These are phyloP conservation scores for Lamellibrachia columna DNA, from an alignment of 2,888 invertebrate genomes.

Conservation along the genomic window DNA sequence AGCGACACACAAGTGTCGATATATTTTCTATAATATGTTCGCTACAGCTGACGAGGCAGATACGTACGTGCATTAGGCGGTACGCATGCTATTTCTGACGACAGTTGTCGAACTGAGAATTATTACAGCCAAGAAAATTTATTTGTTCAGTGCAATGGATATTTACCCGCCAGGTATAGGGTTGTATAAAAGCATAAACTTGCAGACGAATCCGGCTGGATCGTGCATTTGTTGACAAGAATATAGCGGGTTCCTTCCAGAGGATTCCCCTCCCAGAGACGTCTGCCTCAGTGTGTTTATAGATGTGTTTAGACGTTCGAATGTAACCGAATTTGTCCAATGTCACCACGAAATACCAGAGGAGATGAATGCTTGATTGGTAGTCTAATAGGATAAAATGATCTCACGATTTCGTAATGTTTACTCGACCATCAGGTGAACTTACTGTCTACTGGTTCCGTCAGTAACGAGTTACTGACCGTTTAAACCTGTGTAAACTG, in stretches of 20 bases:
- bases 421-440: not conserved
- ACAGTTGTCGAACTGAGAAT: not conserved
- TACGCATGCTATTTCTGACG: not conserved
- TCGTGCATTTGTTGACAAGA: not conserved
- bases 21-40: not conserved
- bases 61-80: not conserved
- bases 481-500: not conserved
- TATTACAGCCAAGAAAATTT: not conserved
- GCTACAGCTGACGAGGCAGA: not conserved
- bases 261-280: not conserved
- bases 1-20: not conserved
- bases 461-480: not conserved
- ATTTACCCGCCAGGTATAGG: not conserved
- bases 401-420: not conserved
- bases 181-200: not conserved
- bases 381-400: not conserved
- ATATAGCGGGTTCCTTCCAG: not conserved
- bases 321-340: not conserved
- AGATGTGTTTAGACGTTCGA: not conserved
- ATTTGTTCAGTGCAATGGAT: not conserved
- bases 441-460: not conserved
- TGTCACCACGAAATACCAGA: not conserved
- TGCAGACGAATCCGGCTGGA: not conserved
- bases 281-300: not conserved
- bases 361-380: not conserved